Base-by-base conservation (phyloP, 2,797 vertebrate species). In the Molossus alvarezi region DNA sequence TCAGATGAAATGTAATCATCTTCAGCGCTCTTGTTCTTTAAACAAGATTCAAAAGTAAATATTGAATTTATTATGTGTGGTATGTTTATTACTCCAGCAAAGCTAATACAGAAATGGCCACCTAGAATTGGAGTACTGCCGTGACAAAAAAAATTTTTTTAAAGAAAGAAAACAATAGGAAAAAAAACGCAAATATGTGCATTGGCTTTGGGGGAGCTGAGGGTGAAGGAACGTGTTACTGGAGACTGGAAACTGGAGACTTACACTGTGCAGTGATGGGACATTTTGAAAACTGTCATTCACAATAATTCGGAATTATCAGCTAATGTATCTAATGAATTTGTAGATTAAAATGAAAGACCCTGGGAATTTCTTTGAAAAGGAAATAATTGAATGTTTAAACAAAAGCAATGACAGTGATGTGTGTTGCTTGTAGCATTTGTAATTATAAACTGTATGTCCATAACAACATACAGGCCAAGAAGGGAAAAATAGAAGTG, bases 1-100 rank as follows among this genome's bases (percentile, higher is more conserved):
- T 73, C 37, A 41, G 64, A 41, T 58, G 73, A 94, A 72, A n/a
- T 88, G 14, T 14, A 75, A 33, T 62, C 29, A 75, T 91, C 57
- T 75, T 91, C 79, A 79, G 64, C 58, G 83, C 48, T 71, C 67
- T 93, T 65, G 20, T 83, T 82, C 71, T 58, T 76, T 76, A 86
- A 7, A 27, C 55, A 45, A 45, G 41, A 45, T 45, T 45, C 6
- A 45, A 45, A 45, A 45, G 41, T 45, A 45, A 45, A 45, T 45
- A 45, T 45, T 45, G 41, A 45, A 92, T 60, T 76, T 80, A 67
- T 73, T 76, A 51, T 71, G 25, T 57, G 10, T 81, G 9, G 2
- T 82, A 64, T 51, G 6, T 64, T 75, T 84, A 51, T 69, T 69
- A 55, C 18, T 85, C 73, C 20, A 57, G 20, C 53, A 94, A 80